Base-by-base conservation (phyloP, 2,113 vertebrate species). In the Boleophthalmus pectinirostris region DNA sequence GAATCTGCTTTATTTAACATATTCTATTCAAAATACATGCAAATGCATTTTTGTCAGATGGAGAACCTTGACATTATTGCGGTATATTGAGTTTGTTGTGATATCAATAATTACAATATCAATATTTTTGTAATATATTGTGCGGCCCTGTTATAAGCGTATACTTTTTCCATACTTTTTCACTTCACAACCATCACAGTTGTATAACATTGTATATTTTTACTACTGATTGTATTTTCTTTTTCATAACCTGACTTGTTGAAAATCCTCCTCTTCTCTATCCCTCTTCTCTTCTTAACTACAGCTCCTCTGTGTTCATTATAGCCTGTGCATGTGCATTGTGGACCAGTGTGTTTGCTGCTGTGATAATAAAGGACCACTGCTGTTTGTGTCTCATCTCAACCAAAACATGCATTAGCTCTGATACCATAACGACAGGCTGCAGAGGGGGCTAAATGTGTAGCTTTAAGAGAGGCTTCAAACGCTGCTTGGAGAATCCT, bases 371-470 rank as follows among this genome's bases (percentile, higher is more conserved):
- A 74, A 88, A 69, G 91, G 83, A 84, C 87, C 80, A 72, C 46
- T 35, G 7, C 18, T 61, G 64, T 66, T 57, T 68, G 54, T 61
- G 69, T 80, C 73, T 77, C 79, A 58, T 74, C 79, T 47, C 64
- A 84, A 85, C 82, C 88, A 90, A 92, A 92, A 91, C 89, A 89
- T 60, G 53, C 49, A 90, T 91, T 90, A 90, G 70, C 47, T 58
- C 63, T 83, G 82, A 89, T 87, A 49, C 78, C 33, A 12, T 82
- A 82, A 90, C 47, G 79, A 84, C 46, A 78, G 70, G 35, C 66
- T 70, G 56, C 56, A 57, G 54, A 57, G 49, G 18, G 49, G 49
- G 21, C 23, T 57, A n/a, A 53, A 53, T n/a, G 49, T 53, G 49
- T 67, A 80, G 72, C 61, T 78, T 71, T 72, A 24, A 75, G 76